These are phyloP conservation scores for Lipotes vexillifer DNA, from an alignment of 2,113 vertebrate genomes.

Conservation along the genomic window DNA sequence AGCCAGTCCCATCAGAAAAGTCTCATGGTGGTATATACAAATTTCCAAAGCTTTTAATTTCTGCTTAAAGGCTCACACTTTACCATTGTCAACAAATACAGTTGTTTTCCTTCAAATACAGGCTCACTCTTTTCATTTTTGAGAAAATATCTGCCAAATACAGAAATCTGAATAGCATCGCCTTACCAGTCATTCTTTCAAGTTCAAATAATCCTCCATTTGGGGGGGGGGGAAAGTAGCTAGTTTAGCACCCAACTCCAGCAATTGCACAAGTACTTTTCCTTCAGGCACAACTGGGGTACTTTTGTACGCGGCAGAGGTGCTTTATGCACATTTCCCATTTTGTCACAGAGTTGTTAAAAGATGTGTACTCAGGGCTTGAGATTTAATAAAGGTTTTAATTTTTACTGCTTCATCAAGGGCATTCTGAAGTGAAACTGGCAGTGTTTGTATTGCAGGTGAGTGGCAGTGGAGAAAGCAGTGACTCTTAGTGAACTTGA, in stretches of 20 bases:
- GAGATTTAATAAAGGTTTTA: neutral
- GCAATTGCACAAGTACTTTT: neutral
- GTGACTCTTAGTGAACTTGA: neutral
- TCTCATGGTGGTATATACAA: neutral
- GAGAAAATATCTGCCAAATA: neutral
- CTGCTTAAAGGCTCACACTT: neutral
- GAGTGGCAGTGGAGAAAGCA: neutral
- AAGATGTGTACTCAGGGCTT: neutral
- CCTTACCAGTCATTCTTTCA: neutral
- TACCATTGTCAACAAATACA: neutral
- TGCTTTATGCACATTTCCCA: neutral
- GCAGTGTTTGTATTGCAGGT: neutral
- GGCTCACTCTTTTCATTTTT: neutral
- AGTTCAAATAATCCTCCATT: neutral
- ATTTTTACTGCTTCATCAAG: neutral
- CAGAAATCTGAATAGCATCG: neutral
- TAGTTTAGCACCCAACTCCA: neutral
- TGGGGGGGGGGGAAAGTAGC: neutral
- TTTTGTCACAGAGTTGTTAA: neutral
- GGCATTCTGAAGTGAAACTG: neutral
- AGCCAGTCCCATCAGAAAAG: neutral
- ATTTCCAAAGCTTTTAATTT: neutral
- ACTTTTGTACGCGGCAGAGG: too few species aligned
- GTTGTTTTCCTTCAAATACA: neutral
- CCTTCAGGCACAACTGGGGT: neutral